Evolutionary conservation across 1,140 invertebrate species (phyloP).

Genomic region (Proctacanthus coquilletti): DNA sequence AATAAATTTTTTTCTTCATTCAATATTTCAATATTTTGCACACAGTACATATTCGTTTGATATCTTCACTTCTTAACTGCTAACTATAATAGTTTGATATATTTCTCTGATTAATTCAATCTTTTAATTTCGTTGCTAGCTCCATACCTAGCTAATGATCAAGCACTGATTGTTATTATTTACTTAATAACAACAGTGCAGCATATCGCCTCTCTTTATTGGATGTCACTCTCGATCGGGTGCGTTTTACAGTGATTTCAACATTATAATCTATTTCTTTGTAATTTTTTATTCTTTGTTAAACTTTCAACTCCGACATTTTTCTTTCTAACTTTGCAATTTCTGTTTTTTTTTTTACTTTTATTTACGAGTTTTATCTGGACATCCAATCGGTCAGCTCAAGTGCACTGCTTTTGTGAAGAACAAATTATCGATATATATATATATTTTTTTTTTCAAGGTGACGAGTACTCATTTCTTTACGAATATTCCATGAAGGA

Average conservation of each 20-base stretch:
- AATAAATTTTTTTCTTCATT: not conserved
- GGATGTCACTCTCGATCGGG: constrained; percentile 1
- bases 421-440: constrained; percentile 8
- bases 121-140: not conserved
- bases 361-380: not conserved
- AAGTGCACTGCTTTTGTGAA: not conserved
- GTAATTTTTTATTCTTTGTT: too few species aligned
- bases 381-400: constrained; percentile 3
- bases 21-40: not conserved
- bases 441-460: not conserved
- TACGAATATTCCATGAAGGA: not conserved
- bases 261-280: too few species aligned
- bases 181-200: not conserved
- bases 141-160: constrained; percentile 8
- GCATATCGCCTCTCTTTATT: not conserved
- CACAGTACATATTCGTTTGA: constrained; percentile 4
- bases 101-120: too few species aligned
- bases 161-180: constrained; percentile 5
- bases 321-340: too few species aligned
- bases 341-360: too few species aligned
- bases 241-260: too few species aligned
- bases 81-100: too few species aligned
- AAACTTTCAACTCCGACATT: too few species aligned
- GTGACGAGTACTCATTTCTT: not conserved
- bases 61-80: not conserved